Conservation (phyloP, 2,113 vertebrate species). For the Rhynchomys soricoides region DNA sequence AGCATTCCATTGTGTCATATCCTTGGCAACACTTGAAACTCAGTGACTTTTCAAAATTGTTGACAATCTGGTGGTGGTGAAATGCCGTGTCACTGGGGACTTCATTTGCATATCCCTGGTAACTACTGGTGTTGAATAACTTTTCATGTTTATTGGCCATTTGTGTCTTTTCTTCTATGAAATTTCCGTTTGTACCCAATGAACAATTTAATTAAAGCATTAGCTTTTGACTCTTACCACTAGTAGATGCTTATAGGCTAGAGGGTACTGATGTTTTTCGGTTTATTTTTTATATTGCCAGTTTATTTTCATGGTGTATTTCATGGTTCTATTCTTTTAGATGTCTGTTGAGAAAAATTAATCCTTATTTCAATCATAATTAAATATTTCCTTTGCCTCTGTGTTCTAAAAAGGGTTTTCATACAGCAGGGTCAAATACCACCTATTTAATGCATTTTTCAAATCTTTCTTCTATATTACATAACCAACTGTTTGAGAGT, state of each 20-base stretch:
- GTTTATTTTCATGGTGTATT: not conserved
- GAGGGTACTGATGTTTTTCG: not conserved
- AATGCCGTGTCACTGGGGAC: slow-evolving; percentile 1
- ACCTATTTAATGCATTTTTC: not conserved
- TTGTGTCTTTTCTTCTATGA: slow-evolving; percentile 49
- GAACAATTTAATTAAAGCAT: not conserved
- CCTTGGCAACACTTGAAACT: slow-evolving; percentile 55
- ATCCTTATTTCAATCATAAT: slow-evolving; percentile 1
- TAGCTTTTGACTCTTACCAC: not conserved
- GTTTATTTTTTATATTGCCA: not conserved
- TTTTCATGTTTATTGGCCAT: slow-evolving; percentile 63
- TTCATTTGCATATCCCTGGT: slow-evolving; percentile 60
- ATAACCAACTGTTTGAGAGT: not conserved
- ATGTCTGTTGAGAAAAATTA: slow-evolving; percentile 3
- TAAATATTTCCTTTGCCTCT: slow-evolving; percentile 8
- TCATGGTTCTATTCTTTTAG: slow-evolving; percentile 3
- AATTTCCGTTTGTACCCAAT: slow-evolving; percentile 13
- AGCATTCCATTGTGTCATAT: slow-evolving; percentile 23
- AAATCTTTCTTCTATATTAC: not conserved
- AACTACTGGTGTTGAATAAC: not conserved
- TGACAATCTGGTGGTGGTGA: slow-evolving; percentile 50
- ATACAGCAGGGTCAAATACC: not conserved
- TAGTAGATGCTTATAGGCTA: not conserved
- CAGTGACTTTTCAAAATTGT: not conserved
- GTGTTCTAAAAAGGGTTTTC: not conserved